A percentile compares a stretch with the other conserved stretches of the same genome.
Conservation (phyloP, 92 coral and sea anemone genomes). For the Meandrina meandrites region DNA sequence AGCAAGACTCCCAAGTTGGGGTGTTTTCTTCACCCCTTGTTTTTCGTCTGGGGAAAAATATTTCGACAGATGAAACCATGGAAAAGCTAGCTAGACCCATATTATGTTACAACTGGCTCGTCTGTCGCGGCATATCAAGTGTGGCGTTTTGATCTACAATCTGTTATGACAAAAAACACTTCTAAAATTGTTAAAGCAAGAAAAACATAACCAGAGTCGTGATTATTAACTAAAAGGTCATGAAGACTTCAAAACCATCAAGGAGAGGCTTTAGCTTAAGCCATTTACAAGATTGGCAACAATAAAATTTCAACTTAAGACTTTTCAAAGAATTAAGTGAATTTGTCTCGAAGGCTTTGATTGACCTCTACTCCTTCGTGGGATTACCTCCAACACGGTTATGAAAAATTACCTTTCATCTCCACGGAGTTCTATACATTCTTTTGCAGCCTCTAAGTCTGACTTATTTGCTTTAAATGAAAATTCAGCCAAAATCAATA, state of each 20-base stretch:
- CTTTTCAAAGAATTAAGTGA: neutral
- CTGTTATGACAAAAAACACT: neutral
- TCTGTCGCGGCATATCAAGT: neutral
- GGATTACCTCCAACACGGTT: neutral
- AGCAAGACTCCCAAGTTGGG: neutral
- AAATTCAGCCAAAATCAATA: neutral
- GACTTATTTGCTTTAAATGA: neutral
- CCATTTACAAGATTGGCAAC: neutral
- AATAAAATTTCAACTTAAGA: neutral
- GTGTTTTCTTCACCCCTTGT: neutral
- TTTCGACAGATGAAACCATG: neutral
- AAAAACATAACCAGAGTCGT: neutral
- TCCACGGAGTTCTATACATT: neutral
- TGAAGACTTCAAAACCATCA: neutral
- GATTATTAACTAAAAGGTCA: neutral
- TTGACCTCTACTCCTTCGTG: neutral
- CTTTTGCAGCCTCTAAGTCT: neutral
- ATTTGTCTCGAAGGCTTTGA: neutral
- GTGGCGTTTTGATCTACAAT: neutral
- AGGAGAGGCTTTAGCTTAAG: neutral
- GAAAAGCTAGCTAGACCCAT: neutral
- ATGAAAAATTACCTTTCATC: conserved; percentile 21
- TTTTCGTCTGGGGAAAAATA: neutral
- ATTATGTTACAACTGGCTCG: neutral
- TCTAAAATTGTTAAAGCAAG: neutral